Evolutionary conservation across 2,797 vertebrate genomes (phyloP).

Genomic region (Sebastolobus alascanus): DNA sequence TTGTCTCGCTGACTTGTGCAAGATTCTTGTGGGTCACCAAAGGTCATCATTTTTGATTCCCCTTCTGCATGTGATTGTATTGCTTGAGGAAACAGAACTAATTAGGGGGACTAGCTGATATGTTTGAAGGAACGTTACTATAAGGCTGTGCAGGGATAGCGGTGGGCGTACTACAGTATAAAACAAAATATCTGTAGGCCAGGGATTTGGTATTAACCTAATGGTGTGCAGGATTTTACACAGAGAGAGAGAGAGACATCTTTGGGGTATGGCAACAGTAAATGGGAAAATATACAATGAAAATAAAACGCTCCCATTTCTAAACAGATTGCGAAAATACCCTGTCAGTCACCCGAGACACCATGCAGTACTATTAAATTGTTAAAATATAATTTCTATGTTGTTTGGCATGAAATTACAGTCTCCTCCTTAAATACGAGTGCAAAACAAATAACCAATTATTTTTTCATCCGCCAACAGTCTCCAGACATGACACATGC

Average conservation of each 20-base stretch:
- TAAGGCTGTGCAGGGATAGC: constrained; percentile 18
- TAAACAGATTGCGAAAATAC: constrained; percentile 36
- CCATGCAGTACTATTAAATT: constrained; percentile 16
- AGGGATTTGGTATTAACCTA: constrained; percentile 55
- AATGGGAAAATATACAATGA: constrained; percentile 44
- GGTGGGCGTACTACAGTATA: constrained; percentile 32
- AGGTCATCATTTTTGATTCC: constrained; percentile 42
- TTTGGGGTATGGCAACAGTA: constrained; percentile 59
- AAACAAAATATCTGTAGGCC: constrained; percentile 65
- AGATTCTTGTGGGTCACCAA: constrained; percentile 38
- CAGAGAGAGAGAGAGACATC: constrained; percentile 41
- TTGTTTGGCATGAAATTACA: constrained; percentile 35
- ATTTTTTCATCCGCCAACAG: constrained; percentile 30
- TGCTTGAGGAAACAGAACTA: constrained; percentile 54
- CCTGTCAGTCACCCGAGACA: constrained; percentile 47
- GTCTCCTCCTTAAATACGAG: constrained; percentile 3
- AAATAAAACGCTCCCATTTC: constrained; percentile 48
- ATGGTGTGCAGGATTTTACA: constrained; percentile 46
- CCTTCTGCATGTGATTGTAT: constrained; percentile 8
- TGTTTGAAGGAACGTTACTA: constrained; percentile 40
- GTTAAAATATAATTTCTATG: constrained; percentile 24
- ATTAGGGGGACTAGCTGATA: constrained; percentile 45
- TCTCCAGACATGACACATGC: constrained; percentile 47
- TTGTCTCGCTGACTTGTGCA: constrained; percentile 38
- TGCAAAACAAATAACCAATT: constrained; percentile 54